A percentile compares a stretch with the other conserved stretches of the same genome.
phyloP scores from a whole-genome alignment of 2,113 vertebrate genomes.

The Ictalurus furcatus region DNA sequence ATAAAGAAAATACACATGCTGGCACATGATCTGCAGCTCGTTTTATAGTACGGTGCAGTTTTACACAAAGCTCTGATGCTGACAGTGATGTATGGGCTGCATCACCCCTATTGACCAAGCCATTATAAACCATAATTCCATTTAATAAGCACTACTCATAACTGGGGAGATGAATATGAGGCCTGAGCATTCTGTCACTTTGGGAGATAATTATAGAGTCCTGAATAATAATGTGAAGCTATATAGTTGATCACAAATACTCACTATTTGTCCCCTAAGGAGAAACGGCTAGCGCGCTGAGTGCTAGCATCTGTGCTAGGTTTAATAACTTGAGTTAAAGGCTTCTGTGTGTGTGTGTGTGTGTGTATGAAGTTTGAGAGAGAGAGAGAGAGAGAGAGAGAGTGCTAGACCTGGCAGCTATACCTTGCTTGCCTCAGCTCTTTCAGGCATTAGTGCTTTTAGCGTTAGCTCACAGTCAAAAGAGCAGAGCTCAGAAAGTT shows the following conservation, averaged over 20 bases:
- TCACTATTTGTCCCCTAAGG: slow-evolving; percentile 10
- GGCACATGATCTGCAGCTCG: background rate
- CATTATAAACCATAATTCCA: slow-evolving; percentile 58
- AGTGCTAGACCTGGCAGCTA: slow-evolving; percentile 30
- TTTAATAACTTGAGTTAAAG: slow-evolving; percentile 70
- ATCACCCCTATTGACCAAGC: slow-evolving; percentile 53
- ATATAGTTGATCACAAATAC: slow-evolving; percentile 49
- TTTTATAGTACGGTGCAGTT: slow-evolving; percentile 8
- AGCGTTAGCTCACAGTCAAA: slow-evolving; percentile 32
- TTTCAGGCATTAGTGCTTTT: slow-evolving; percentile 34
- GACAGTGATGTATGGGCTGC: slow-evolving; percentile 56
- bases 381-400: background rate
- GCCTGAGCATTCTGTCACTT: slow-evolving; percentile 49
- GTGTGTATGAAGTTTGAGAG: background rate
- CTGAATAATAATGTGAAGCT: slow-evolving; percentile 50
- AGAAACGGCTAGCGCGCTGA: slow-evolving; percentile 48
- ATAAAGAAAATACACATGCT: background rate
- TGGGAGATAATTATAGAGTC: slow-evolving; percentile 50
- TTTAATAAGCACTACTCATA: slow-evolving; percentile 49
- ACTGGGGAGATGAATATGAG: slow-evolving; percentile 52
- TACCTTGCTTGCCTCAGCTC: slow-evolving; percentile 42
- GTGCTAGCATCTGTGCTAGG: slow-evolving; percentile 56
- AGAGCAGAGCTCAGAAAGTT: slow-evolving; percentile 1
- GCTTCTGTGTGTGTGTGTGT: slow-evolving; percentile 55
- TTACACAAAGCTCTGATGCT: slow-evolving; percentile 29